Evolutionary conservation across 2,113 vertebrate genomes (phyloP).

Genomic region (Phainopepla nitens): DNA sequence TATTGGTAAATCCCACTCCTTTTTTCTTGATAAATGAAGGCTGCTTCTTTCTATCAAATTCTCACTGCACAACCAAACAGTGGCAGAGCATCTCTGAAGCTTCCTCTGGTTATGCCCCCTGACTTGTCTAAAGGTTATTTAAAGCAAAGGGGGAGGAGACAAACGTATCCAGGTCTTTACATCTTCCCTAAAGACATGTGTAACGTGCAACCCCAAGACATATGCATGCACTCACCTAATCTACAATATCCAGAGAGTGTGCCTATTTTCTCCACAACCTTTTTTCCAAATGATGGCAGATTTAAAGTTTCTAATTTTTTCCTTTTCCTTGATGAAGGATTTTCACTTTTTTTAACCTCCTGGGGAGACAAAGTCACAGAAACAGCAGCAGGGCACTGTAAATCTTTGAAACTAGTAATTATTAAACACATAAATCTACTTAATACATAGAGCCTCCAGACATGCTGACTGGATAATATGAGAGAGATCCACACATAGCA

Average conservation of each 20-base stretch:
- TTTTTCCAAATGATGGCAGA: constrained; percentile 24
- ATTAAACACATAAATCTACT: constrained; percentile 62
- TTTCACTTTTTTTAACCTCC: constrained; percentile 14
- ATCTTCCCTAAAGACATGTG: background rate
- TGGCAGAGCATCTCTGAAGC: background rate
- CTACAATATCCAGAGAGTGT: background rate
- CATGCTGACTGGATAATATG: background rate
- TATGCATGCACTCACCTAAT: background rate
- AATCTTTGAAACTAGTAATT: constrained; percentile 58
- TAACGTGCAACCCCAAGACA: background rate
- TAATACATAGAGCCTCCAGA: constrained; percentile 1
- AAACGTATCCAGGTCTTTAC: background rate
- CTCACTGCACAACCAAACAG: background rate
- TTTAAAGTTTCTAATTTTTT: constrained; percentile 50
- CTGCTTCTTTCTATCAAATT: background rate
- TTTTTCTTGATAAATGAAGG: background rate
- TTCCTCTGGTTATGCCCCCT: background rate
- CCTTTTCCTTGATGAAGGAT: constrained; percentile 5
- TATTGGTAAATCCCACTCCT: background rate
- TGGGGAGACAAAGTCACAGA: background rate
- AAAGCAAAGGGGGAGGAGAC: background rate
- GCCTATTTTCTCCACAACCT: background rate
- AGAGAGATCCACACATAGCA: background rate
- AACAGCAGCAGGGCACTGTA: constrained; percentile 9
- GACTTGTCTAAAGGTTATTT: background rate